These are phyloP conservation scores for Aplysina aerophoba DNA, from an alignment of 37 sponge, comb jelly and placozoan species.

Conservation along the genomic window DNA sequence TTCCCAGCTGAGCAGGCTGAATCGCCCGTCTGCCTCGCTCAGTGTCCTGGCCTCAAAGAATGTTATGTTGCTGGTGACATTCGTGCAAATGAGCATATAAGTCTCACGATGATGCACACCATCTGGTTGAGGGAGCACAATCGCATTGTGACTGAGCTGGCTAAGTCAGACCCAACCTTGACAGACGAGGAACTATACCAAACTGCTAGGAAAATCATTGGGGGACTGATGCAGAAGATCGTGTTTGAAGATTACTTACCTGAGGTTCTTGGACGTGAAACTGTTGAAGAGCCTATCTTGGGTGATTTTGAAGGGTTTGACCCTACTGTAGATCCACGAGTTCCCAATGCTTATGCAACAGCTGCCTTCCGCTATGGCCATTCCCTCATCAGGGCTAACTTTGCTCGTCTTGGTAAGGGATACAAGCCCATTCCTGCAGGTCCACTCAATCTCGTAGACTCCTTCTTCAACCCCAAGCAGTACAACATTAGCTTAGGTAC, in stretches of 20 bases:
- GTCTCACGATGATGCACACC: slow-evolving; percentile 75
- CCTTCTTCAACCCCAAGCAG: slow-evolving; percentile 66
- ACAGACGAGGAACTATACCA: slow-evolving; percentile 86
- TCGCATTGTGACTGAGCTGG: slow-evolving; percentile 48
- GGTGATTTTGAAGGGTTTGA: slow-evolving; percentile 57
- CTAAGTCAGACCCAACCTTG: slow-evolving; percentile 78
- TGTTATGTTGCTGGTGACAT: slow-evolving; percentile 80
- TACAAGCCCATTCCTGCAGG: slow-evolving; percentile 41
- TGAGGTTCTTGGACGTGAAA: slow-evolving; percentile 30
- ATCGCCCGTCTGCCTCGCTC: background rate
- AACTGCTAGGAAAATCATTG: slow-evolving; percentile 61
- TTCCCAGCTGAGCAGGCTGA: background rate
- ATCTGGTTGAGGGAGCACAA: slow-evolving; percentile 76
- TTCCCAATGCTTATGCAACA: slow-evolving; percentile 73
- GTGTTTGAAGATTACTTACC: slow-evolving; percentile 38
- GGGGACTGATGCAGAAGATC: slow-evolving; percentile 10
- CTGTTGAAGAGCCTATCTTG: background rate
- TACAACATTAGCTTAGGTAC: slow-evolving; percentile 43
- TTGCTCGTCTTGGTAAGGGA: slow-evolving; percentile 51
- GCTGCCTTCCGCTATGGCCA: slow-evolving; percentile 91
- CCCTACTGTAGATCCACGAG: slow-evolving; percentile 53
- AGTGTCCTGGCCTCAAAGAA: background rate
- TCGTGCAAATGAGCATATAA: slow-evolving; percentile 85
- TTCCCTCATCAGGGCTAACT: slow-evolving; percentile 58
- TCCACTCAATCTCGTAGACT: slow-evolving; percentile 55